Base-by-base conservation (phyloP, 2,888 invertebrate genomes). In the Limenitis camilla region DNA sequence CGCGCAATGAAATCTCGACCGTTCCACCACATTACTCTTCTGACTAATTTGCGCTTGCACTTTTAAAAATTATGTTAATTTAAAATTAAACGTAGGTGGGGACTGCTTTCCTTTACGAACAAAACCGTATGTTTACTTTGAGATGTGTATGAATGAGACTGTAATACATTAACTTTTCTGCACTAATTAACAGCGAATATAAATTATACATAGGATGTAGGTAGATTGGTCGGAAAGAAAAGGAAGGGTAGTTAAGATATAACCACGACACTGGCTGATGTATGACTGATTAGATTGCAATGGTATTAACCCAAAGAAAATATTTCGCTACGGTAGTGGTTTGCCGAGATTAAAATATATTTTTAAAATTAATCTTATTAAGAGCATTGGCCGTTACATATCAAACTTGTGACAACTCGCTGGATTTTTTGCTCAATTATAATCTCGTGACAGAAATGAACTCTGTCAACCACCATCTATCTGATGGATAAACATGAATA, bases 1-100 rank as follows among this genome's bases (percentile, higher is more conserved):
- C 52, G 58, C 56, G 61, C 71, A 68, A 72, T 68, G 55, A 67
- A 65, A 64, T 62, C 61, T 66, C 64, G 64, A 61, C 57, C 56
- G 53, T 55, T 56, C 55, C 61, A 53, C 59, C 55, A 55, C 62
- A 65, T 63, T 60, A 59, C 61, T 62, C 62, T 61, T 54, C 60
- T 56, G 54, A 59, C 57, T 52, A 56, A 60, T 58, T 56, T 58
- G 54, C 49, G 55, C 53, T 56, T 58, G 58, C 56, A 55, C 53
- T 59, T 62, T 58, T 60, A 59, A 58, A 58, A 53, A 59, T 59
- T 50, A 38, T 19, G 19, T 19, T 19, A 56, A 51, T 32, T 39
- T 57, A 47, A 59, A 54, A 62, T 61, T 59, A 59, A 49, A 49
- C 50, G 31, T 47, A 51, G 40, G 53, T 41, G 46, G 52, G 42